Conservation (phyloP, 2,113 vertebrate species). For the Myrmophylax atrothorax region DNA sequence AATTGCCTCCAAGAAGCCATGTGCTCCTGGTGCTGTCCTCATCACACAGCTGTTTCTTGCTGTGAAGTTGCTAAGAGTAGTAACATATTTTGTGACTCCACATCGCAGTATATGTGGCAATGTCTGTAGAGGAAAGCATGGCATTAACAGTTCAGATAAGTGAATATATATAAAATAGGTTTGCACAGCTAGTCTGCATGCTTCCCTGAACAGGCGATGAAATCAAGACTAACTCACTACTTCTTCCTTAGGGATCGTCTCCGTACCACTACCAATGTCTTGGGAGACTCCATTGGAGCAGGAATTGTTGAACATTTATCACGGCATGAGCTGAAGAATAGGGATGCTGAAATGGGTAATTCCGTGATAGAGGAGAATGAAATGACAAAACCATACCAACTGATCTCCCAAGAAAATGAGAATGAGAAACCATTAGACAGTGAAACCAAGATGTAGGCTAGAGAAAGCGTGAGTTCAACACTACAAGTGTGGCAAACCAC, state of each 20-base stretch:
- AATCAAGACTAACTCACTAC: background rate
- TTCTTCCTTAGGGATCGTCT: constrained; percentile 85
- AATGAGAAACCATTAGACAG: constrained; percentile 81
- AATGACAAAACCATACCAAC: constrained; percentile 90
- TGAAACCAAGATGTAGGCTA: constrained; percentile 93
- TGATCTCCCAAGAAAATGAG: constrained; percentile 87
- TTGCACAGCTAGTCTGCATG: background rate
- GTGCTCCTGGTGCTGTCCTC: background rate
- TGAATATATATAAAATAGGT: background rate
- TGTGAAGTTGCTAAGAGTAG: background rate
- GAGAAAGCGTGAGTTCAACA: background rate
- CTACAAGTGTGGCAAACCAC: constrained; percentile 1
- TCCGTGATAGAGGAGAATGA: constrained; percentile 90
- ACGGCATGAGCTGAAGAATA: constrained; percentile 84
- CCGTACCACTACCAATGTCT: constrained; percentile 92
- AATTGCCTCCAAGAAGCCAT: background rate
- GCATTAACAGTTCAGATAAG: background rate
- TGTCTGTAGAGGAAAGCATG: background rate
- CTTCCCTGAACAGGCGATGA: background rate
- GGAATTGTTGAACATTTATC: constrained; percentile 95
- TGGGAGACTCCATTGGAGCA: constrained; percentile 94
- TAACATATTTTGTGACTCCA: background rate
- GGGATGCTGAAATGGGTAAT: constrained; percentile 87
- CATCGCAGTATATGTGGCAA: background rate
- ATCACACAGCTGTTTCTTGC: background rate